Percentiles rank a stretch among this genome's conserved stretches.
Evolutionary conservation across 2,888 invertebrate species (phyloP).

Genomic region (Drosophila borealis): DNA sequence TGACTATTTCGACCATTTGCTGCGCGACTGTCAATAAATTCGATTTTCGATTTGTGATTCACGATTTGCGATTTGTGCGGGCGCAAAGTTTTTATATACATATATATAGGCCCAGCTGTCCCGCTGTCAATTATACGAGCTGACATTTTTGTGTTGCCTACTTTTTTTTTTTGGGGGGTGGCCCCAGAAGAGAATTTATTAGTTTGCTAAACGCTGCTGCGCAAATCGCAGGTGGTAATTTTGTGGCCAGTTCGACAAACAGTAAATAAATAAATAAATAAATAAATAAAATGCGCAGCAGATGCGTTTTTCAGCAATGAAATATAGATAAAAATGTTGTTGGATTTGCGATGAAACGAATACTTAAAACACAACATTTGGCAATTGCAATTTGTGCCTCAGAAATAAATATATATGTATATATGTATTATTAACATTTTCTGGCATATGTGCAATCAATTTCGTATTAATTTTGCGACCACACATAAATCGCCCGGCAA

Average conservation of each 20-base stretch:
- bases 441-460: conserved; percentile 64
- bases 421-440: conserved; percentile 47
- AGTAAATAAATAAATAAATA: conserved; percentile 67
- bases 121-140: conserved; percentile 14
- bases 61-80: conserved; percentile 49
- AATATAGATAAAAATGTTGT: neutral
- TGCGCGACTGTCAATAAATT: conserved; percentile 76
- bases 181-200: conserved; percentile 55
- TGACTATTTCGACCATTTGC: conserved; percentile 67
- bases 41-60: conserved; percentile 74
- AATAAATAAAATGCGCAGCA: conserved; percentile 34
- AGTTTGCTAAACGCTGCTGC: conserved; percentile 44
- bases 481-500: conserved; percentile 60
- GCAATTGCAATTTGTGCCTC: conserved; percentile 42
- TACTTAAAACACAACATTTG: conserved; percentile 27
- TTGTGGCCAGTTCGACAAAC: conserved; percentile 69
- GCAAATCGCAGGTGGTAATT: conserved; percentile 71
- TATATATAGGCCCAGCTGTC: neutral
- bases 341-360: neutral
- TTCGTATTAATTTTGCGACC: conserved; percentile 70
- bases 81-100: conserved; percentile 48
- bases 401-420: neutral
- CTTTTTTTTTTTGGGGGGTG: conserved; percentile 27
- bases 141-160: conserved; percentile 34
- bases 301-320: conserved; percentile 20